Percentiles rank a stretch among this genome's conserved stretches.
Evolutionary conservation across 1,140 invertebrate genomes (phyloP).

Genomic region (Drosophila nigromelanica): DNA sequence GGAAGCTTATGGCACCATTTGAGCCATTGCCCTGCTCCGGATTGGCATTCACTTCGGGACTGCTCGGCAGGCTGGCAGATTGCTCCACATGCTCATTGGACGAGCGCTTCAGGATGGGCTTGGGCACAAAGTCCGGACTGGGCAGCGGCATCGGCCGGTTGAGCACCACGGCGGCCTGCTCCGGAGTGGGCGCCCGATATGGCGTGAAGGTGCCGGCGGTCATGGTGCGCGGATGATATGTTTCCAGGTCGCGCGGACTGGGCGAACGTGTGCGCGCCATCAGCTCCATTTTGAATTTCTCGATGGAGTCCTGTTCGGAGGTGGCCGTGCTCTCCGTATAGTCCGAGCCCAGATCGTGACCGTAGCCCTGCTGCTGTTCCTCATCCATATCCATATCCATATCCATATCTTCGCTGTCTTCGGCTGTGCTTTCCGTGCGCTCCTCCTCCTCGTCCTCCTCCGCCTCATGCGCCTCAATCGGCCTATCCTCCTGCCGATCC

Average conservation of each 20-base stretch:
- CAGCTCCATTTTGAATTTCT: conserved; percentile 85
- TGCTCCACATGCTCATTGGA: conserved; percentile 82
- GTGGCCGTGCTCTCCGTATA: conserved; percentile 87
- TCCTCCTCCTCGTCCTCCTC: conserved; percentile 53
- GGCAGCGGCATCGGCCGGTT: conserved; percentile 86
- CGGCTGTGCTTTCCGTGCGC: conserved; percentile 66
- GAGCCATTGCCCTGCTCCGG: conserved; percentile 23
- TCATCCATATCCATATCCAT: conserved; percentile 56
- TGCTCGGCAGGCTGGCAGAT: conserved; percentile 38
- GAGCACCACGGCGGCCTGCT: conserved; percentile 85
- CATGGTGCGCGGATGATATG: conserved; percentile 87
- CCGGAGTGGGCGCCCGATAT: conserved; percentile 83
- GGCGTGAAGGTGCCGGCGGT: conserved; percentile 73
- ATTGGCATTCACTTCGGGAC: conserved; percentile 4
- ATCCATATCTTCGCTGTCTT: conserved; percentile 62
- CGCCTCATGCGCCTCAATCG: conserved; percentile 17
- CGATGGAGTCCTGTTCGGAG: conserved; percentile 85
- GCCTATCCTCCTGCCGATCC: not conserved
- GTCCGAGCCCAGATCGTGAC: conserved; percentile 85
- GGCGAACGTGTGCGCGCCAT: conserved; percentile 83
- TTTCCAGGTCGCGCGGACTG: conserved; percentile 87
- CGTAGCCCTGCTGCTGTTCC: conserved; percentile 49
- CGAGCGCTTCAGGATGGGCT: conserved; percentile 89
- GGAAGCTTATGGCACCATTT: not conserved
- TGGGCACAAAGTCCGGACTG: conserved; percentile 88